Evolutionary conservation across 2,888 invertebrate genomes (phyloP), one percentile per base, ranked within the genome.

Genomic region (Dasysyrphus albostriatus): DNA sequence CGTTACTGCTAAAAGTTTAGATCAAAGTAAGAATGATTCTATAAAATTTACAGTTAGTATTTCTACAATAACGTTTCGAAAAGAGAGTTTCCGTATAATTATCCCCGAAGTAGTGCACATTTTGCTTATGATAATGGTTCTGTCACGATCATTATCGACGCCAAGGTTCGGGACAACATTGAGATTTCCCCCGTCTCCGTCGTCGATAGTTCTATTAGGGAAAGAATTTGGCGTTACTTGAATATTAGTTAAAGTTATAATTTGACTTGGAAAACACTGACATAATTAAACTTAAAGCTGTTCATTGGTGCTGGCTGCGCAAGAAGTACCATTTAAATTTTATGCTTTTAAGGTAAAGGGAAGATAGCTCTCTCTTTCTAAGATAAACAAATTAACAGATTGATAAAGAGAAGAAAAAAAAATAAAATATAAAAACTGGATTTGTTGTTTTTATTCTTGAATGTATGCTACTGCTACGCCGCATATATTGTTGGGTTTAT

Each of bases 11-110:
- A 90, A 90, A 89, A 91, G 90, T 90, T 90, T 92, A 92, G 92
- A 92, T 90, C 92, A 92, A 92, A 92, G 92, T 92, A 92, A 92
- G 92, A 92, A 90, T 90, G 85, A 78, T 88, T 83, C 75, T 67
- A 88, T 89, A 88, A 87, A 83, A 84, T 88, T 88, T 88, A 85
- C 88, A 74, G 78, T 74, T 72, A 88, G 84, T 85, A 88, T 79
- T 83, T 58, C 77, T 88, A 85, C 84, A 76, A 81, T 84, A 81
- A 88, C 88, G 80, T 83, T 88, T 67, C 83, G 24, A 78, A 87
- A 87, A 83, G 83, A 87, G 78, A 87, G 83, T 87, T 87, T 78
- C 75, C 83, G 72, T 87, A 82, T 16, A 74, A 78, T 54, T 61
- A 63, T 88, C 88, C 88, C 88, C 88, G 84, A 84, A 88, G 84